phyloP scores from a whole-genome alignment of 2,888 invertebrate genomes.

The Tenthredo livida region DNA sequence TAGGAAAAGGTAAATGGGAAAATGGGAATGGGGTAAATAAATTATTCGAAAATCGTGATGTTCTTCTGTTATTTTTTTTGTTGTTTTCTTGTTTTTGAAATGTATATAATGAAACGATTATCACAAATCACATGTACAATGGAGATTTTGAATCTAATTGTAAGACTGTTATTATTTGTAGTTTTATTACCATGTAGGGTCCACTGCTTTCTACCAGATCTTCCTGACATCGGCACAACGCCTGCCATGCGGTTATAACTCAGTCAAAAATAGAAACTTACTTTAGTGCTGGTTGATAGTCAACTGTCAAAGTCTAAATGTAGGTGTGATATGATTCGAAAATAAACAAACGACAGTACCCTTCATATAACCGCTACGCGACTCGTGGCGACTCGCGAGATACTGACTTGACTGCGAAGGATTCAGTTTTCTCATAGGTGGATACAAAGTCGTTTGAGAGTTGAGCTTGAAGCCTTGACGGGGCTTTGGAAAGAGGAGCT shows the following conservation, averaged over 20 bases:
- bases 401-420: not conserved
- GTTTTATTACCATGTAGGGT: constrained; percentile 84
- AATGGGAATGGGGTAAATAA: not conserved
- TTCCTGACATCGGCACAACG: constrained; percentile 80
- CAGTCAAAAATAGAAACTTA: constrained; percentile 45
- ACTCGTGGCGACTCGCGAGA: constrained; percentile 14
- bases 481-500: not conserved
- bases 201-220: constrained; percentile 88
- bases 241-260: constrained; percentile 79
- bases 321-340: not conserved
- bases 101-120: not conserved
- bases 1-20: not conserved
- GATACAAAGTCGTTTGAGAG: not conserved
- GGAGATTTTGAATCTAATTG: not conserved
- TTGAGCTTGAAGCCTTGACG: not conserved
- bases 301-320: constrained; percentile 42
- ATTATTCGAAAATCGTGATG: not conserved
- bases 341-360: not conserved
- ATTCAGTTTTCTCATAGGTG: not conserved
- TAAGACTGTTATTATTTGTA: not conserved
- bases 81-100: not conserved
- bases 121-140: not conserved
- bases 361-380: not conserved
- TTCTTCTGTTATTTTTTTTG: not conserved
- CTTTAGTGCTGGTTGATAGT: not conserved